Conservation (phyloP, 2,888 invertebrate genomes). For the Hyles lineata region DNA sequence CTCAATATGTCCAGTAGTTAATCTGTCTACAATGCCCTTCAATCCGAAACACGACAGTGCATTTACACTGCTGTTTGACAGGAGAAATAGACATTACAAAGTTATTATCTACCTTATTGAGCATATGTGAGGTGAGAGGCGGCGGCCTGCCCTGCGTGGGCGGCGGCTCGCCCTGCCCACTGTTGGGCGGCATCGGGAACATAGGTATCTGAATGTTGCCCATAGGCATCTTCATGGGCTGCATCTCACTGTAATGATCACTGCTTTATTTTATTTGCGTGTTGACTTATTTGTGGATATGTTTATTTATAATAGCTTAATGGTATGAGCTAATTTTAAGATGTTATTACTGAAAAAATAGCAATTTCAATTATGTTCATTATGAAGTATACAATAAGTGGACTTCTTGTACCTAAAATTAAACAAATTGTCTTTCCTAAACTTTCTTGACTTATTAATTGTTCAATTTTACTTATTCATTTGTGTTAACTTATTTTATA, state of each 20-base stretch:
- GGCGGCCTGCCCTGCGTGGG: slow-evolving; percentile 72
- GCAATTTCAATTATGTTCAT: no score
- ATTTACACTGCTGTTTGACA: no score
- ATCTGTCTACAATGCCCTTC: no score
- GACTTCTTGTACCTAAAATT: no score
- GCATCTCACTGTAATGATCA: slow-evolving; percentile 83
- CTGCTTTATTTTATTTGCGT: slow-evolving; percentile 32
- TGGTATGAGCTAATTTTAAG: neutral
- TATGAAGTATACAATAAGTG: no score
- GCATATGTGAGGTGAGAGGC: slow-evolving; percentile 86
- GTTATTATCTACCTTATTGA: slow-evolving; percentile 83
- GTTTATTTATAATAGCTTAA: neutral
- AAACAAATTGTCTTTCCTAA: no score
- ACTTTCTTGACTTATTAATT: no score
- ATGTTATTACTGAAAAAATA: neutral
- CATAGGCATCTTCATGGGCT: slow-evolving; percentile 85
- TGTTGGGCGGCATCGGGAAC: slow-evolving; percentile 86
- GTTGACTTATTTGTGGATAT: slow-evolving; percentile 8
- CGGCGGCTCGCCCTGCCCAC: slow-evolving; percentile 72
- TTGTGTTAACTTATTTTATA: no score
- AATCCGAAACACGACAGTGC: no score
- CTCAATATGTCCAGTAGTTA: no score
- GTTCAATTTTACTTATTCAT: no score
- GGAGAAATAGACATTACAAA: no score
- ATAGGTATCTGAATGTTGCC: slow-evolving; percentile 87